Base-by-base conservation (phyloP, 2,888 invertebrate genomes). In the Dermolepida albohirtum region DNA sequence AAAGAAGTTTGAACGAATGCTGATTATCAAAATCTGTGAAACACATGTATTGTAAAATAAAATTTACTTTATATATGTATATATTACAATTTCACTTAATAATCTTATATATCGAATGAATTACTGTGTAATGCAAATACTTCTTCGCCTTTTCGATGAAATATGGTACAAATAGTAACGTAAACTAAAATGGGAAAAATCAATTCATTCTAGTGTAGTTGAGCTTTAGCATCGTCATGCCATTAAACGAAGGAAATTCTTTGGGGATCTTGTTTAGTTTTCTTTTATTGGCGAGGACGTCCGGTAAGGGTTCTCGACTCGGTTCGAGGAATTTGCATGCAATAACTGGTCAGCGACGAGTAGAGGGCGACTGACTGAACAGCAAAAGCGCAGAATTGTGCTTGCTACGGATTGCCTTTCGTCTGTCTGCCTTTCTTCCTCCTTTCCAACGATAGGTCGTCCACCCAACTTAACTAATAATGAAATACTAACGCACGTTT, bases 291-390 rank as follows among this genome's bases (percentile, higher is more conserved):
- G 72, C 69, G 71, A 73, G 72, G 72, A 75, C 70, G 74, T 74
- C 72, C 73, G 72, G 73, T 74, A 67, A 70, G 73, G 71, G 70
- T 74, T 73, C 75, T 74, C 69, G 71, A 73, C 73, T 75, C 73
- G 74, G 73, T 75, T 75, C 71, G 73, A 71, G 78, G 79, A 81
- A 81, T 81, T 80, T 80, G 78, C 80, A 81, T 80, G 79, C 78
- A 79, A 80, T 80, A 81, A 81, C 79, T 78, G 79, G 78, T 76
- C 74, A 70, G 68, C 68, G 39, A 11, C 41, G 62, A 49, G 59
- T 22, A 34, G 43, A 64, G 43, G 47, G 49, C 49, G 47, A 47
- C 34, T 34, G 57, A 29, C 57, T 43, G 47, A 39, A 62, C 59
- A 29, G 34, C 49, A 34, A 59, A n/a, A 47, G 39, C 47, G 39